Conservation (phyloP, 2,888 invertebrate species). For the Ormyrus thymus region DNA sequence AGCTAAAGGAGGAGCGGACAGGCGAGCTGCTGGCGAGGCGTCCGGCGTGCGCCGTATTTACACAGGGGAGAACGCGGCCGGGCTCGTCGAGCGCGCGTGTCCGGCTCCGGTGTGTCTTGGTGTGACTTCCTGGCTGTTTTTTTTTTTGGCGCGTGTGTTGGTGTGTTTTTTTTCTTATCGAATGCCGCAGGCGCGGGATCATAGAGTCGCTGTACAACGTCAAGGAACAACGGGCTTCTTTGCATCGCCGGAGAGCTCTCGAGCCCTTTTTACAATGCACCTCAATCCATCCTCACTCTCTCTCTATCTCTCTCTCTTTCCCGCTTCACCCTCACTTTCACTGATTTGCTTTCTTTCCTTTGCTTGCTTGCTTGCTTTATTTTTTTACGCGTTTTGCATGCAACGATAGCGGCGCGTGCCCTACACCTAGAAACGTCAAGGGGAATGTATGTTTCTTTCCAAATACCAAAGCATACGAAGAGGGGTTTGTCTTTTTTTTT, state of each 20-base stretch:
- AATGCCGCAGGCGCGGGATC: background rate
- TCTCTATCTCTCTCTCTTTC: conserved; percentile 1
- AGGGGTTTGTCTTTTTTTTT: conserved; percentile 23
- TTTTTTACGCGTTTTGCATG: conserved; percentile 19
- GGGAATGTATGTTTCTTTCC: conserved; percentile 44
- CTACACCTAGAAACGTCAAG: conserved; percentile 47
- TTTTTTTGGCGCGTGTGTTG: background rate
- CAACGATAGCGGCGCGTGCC: conserved; percentile 27
- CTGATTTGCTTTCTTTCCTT: background rate
- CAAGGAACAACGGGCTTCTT: conserved; percentile 34
- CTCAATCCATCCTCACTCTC: background rate
- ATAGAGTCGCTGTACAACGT: conserved; percentile 3
- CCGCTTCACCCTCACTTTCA: background rate
- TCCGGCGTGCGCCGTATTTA: conserved; percentile 34
- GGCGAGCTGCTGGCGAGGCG: background rate
- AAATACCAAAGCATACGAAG: conserved; percentile 49
- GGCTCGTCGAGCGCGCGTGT: background rate
- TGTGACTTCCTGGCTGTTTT: background rate
- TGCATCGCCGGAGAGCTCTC: conserved; percentile 15
- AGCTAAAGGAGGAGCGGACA: background rate
- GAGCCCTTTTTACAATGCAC: background rate
- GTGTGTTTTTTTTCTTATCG: background rate
- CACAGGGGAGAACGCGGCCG: conserved; percentile 31
- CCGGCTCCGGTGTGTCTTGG: background rate
- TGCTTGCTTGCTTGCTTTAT: conserved; percentile 3